Percentiles rank a stretch among this genome's conserved stretches.
Evolutionary conservation across 1,140 invertebrate species (phyloP).

Genomic region (Drosophila azteca): DNA sequence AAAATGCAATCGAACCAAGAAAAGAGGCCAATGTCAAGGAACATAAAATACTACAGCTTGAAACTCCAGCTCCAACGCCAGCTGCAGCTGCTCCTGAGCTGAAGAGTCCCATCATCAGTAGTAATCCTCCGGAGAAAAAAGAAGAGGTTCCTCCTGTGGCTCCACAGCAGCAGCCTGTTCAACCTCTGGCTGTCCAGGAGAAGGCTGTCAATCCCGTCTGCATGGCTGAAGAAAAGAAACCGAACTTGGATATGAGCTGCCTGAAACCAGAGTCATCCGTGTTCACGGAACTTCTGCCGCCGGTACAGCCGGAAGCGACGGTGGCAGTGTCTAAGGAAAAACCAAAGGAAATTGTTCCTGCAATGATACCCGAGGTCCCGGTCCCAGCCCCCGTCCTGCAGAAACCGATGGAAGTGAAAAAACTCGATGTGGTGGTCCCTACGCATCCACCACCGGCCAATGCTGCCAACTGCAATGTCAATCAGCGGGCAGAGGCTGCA

Average conservation of each 20-base stretch:
- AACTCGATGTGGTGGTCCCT: conserved; percentile 1
- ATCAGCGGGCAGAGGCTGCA: no score
- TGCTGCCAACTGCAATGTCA: not conserved
- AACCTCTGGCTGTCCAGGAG: not conserved
- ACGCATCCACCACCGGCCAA: conserved; percentile 1
- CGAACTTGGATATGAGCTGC: conserved; percentile 31
- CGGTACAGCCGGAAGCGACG: no score
- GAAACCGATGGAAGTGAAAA: conserved; percentile 14
- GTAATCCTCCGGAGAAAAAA: conserved; percentile 1
- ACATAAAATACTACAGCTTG: no score
- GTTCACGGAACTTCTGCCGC: no score
- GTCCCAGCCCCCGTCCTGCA: not conserved
- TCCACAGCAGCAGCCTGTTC: not conserved
- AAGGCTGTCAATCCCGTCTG: not conserved
- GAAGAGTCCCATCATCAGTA: conserved; percentile 6
- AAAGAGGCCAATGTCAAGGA: conserved; percentile 11
- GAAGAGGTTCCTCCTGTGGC: not conserved
- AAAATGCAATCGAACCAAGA: not conserved
- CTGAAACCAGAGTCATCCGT: conserved; percentile 25
- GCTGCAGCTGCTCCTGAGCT: conserved; percentile 4
- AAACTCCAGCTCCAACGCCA: no score
- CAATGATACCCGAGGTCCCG: no score
- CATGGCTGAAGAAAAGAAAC: conserved; percentile 8
- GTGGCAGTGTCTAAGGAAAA: not conserved
- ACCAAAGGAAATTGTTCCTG: not conserved